phyloP scores from a whole-genome alignment of 2,888 invertebrate genomes.

The Pollenia labialis region DNA sequence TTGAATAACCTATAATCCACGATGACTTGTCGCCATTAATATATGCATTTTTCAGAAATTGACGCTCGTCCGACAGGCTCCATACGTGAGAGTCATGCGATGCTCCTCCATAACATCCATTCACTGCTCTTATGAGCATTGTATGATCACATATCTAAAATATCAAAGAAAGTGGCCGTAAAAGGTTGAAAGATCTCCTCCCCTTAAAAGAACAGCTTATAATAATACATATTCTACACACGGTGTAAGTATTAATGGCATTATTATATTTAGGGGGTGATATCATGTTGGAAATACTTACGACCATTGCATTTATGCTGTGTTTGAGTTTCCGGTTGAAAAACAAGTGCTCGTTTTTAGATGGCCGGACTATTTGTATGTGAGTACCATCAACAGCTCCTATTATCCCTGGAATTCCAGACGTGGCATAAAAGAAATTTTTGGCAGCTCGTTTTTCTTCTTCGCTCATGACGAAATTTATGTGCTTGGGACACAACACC shows the following conservation, averaged over 20 bases:
- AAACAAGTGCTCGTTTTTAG: slow-evolving; percentile 7
- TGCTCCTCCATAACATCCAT: slow-evolving; percentile 16
- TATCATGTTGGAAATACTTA: slow-evolving; percentile 17
- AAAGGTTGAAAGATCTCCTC: slow-evolving; percentile 33
- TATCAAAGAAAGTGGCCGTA: slow-evolving; percentile 12
- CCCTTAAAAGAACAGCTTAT: slow-evolving; percentile 26
- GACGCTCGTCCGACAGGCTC: slow-evolving; percentile 19
- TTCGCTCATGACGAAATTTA: too few relatives aligned
- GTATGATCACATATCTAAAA: slow-evolving; percentile 38
- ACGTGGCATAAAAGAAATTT: too few relatives aligned
- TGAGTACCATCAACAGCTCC: background rate
- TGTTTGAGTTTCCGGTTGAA: slow-evolving; percentile 16
- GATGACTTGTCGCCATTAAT: slow-evolving; percentile 17
- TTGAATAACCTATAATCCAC: slow-evolving; percentile 6
- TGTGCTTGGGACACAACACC: too few relatives aligned
- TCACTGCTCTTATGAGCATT: slow-evolving; percentile 32
- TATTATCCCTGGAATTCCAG: too few relatives aligned
- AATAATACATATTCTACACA: slow-evolving; percentile 25
- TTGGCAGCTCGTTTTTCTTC: background rate
- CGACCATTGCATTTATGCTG: slow-evolving; percentile 1
- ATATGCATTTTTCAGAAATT: slow-evolving; percentile 32
- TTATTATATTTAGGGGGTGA: slow-evolving; percentile 28
- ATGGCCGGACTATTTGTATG: background rate
- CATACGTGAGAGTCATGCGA: slow-evolving; percentile 19
- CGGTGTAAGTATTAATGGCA: slow-evolving; percentile 25